Conservation (phyloP, 2,888 invertebrate species). For the Temnothorax rugatulus region DNA sequence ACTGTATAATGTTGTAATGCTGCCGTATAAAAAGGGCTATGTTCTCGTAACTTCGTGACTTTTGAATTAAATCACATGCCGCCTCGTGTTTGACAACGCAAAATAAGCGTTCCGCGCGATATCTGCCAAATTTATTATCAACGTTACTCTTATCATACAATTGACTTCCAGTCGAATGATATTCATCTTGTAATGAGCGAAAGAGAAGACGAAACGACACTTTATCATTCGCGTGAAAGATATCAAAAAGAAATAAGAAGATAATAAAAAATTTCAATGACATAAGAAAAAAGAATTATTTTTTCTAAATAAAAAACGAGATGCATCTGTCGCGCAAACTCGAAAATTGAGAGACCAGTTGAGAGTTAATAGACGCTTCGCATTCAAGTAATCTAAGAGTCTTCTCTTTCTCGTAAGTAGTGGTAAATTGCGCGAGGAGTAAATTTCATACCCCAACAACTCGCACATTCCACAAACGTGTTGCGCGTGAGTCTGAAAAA, state of each 20-base stretch:
- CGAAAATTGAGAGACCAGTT: no score
- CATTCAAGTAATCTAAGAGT: neutral
- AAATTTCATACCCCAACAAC: constrained; percentile 16
- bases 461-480: constrained; percentile 29
- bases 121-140: constrained; percentile 4
- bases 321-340: no score
- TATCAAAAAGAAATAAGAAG: neutral
- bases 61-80: neutral
- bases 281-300: neutral
- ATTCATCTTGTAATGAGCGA: neutral
- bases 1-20: constrained; percentile 27
- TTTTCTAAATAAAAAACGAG: neutral
- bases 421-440: neutral
- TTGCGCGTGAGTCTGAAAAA: neutral
- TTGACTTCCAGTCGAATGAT: neutral
- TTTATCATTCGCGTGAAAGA: neutral
- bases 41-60: neutral
- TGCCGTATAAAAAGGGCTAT: neutral
- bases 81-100: neutral
- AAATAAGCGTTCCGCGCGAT: constrained; percentile 34
- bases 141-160: neutral
- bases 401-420: constrained; percentile 5
- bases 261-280: neutral
- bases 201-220: neutral
- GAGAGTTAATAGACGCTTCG: neutral